These are phyloP conservation scores for Mirza zaza DNA, from an alignment of 2,113 vertebrate genomes.

Conservation along the genomic window DNA sequence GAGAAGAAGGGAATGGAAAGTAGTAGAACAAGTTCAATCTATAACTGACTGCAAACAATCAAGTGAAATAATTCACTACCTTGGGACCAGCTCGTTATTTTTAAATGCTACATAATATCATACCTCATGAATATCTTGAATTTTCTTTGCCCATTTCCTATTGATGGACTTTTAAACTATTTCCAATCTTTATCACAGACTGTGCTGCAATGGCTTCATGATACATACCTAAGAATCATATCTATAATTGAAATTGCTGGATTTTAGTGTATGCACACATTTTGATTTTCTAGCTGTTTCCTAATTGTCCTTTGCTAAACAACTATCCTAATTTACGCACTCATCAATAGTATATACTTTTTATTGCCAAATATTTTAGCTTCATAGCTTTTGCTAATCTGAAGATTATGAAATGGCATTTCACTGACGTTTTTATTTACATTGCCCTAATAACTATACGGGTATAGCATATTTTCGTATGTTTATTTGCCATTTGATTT, in stretches of 20 bases:
- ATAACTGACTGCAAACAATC: neutral
- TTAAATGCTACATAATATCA: neutral
- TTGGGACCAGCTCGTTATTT: neutral
- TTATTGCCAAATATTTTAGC: neutral
- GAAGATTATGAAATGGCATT: neutral
- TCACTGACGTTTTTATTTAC: neutral
- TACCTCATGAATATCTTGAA: neutral
- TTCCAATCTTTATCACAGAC: neutral
- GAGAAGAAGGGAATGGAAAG: no score
- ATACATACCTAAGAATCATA: neutral
- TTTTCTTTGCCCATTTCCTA: neutral
- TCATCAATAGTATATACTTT: neutral
- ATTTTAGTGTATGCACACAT: neutral
- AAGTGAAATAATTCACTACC: no score
- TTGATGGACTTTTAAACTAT: neutral
- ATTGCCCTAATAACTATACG: neutral
- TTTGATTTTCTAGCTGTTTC: neutral
- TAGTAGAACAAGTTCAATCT: no score
- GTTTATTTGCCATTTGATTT: slow-evolving; percentile 9
- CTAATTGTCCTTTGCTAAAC: neutral
- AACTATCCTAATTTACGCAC: neutral
- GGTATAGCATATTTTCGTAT: neutral
- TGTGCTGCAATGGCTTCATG: neutral
- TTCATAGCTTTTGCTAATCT: neutral
- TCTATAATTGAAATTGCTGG: neutral